phyloP scores from a whole-genome alignment of 2,888 invertebrate species.

The Apodemia duryi region DNA sequence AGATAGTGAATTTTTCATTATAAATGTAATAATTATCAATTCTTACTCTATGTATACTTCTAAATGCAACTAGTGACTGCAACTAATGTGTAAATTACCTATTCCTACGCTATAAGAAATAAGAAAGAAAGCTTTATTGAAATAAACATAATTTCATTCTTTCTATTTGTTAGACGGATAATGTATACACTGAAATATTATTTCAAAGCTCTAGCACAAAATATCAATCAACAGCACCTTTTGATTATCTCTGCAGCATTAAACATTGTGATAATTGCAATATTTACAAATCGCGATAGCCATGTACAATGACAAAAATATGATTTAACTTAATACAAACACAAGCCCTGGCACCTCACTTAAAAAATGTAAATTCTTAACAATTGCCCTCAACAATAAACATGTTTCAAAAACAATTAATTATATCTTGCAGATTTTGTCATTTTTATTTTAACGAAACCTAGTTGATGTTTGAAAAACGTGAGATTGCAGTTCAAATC shows the following conservation, averaged over 20 bases:
- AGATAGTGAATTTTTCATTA: background rate
- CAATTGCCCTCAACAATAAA: no score
- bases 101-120: background rate
- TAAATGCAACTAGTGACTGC: background rate
- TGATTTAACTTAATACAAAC: constrained; percentile 22
- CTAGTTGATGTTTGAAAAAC: no score
- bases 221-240: constrained; percentile 13
- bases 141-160: background rate
- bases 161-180: background rate
- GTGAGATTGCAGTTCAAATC: no score
- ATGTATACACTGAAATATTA: background rate
- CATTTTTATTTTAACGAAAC: no score
- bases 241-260: constrained; percentile 1
- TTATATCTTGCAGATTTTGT: no score
- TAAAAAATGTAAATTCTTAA: no score
- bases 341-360: no score
- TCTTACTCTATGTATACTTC: background rate
- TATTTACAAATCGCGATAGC: constrained; percentile 24
- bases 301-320: constrained; percentile 22
- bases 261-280: background rate
- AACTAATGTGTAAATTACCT: background rate
- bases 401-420: no score
- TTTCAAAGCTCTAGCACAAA: constrained; percentile 3
- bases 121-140: background rate
- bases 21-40: background rate